Percentiles rank a stretch among this genome's conserved stretches.
Evolutionary conservation across 2,888 invertebrate genomes (phyloP).

Genomic region (Eupithecia exiguata): DNA sequence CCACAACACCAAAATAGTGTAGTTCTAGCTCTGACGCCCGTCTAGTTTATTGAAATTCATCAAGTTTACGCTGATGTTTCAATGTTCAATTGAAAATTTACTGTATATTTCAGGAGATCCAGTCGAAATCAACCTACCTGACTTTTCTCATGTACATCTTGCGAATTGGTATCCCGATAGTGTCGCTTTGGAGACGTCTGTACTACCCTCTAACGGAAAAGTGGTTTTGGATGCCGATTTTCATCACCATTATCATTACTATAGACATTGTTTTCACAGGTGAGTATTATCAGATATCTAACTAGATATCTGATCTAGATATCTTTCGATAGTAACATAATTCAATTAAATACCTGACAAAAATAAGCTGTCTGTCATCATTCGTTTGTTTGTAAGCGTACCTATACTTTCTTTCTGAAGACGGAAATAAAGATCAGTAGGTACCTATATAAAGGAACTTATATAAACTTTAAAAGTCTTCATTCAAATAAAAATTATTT

Average conservation of each 20-base stretch:
- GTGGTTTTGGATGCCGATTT: slow-evolving; percentile 73
- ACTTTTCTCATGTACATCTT: slow-evolving; percentile 73
- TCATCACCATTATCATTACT: slow-evolving; percentile 73
- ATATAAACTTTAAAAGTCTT: no score
- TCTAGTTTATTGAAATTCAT: neutral
- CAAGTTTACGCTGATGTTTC: neutral
- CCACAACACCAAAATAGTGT: no score
- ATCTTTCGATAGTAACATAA: no score
- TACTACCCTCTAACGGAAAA: slow-evolving; percentile 69
- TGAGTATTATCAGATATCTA: slow-evolving; percentile 47
- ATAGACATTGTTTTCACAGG: slow-evolving; percentile 82
- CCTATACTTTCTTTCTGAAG: no score
- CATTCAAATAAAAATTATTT: neutral
- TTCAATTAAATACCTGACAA: neutral
- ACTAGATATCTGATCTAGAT: no score
- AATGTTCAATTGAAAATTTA: neutral
- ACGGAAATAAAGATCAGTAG: no score
- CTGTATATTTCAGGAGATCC: slow-evolving; percentile 62
- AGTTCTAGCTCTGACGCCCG: no score
- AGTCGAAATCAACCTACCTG: slow-evolving; percentile 71
- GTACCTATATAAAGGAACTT: no score
- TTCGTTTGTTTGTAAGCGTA: no score
- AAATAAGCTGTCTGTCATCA: neutral
- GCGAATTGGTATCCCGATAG: slow-evolving; percentile 65
- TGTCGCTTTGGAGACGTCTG: slow-evolving; percentile 68